Conservation (phyloP, 2,888 invertebrate genomes). For the Clistopyga incitator region DNA sequence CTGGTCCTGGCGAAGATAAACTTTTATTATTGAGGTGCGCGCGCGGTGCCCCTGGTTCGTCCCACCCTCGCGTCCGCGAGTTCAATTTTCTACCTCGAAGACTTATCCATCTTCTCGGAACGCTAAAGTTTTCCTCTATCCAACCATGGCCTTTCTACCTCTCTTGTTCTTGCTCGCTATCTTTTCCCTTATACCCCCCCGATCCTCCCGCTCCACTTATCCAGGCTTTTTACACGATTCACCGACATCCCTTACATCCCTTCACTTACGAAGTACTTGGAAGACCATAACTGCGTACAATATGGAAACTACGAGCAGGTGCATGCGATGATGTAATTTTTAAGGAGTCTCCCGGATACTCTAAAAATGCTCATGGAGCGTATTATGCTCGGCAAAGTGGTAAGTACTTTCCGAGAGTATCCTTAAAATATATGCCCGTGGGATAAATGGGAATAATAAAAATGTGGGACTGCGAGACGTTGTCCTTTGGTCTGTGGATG, state of each 20-base stretch:
- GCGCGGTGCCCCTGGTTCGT: constrained; percentile 45
- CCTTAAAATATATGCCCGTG: background rate
- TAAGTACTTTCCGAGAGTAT: background rate
- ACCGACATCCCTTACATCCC: background rate
- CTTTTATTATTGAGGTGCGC: constrained; percentile 70
- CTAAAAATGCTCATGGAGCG: background rate
- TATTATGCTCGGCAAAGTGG: background rate
- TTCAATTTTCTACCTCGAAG: constrained; percentile 68
- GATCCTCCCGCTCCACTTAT: no score
- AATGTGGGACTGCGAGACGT: background rate
- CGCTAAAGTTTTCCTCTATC: constrained; percentile 65
- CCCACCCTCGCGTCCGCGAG: constrained; percentile 58
- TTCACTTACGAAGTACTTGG: constrained; percentile 19
- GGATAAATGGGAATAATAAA: background rate
- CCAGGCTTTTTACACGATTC: constrained; percentile 25
- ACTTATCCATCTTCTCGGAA: constrained; percentile 67
- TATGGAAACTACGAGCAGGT: constrained; percentile 18
- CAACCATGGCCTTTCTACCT: constrained; percentile 35
- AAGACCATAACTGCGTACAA: constrained; percentile 20
- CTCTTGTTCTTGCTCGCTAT: constrained; percentile 46
- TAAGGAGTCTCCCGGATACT: background rate
- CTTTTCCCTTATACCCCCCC: constrained; percentile 9
- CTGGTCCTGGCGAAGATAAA: constrained; percentile 63
- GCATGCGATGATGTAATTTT: constrained; percentile 8
- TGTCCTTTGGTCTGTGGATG: background rate